phyloP scores from a whole-genome alignment of 2,113 vertebrate genomes.

The Grus americana region DNA sequence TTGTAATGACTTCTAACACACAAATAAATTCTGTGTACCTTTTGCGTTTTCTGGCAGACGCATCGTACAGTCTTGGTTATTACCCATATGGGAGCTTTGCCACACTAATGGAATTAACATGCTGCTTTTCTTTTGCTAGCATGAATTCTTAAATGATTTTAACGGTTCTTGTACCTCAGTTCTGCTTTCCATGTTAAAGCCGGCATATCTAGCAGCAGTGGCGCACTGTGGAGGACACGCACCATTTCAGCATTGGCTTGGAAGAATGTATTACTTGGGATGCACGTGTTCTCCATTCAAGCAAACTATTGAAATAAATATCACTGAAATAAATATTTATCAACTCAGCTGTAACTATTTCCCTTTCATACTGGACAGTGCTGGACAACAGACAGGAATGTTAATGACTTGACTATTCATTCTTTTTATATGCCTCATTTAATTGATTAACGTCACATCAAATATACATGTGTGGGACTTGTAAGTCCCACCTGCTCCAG shows the following conservation, averaged over 20 bases:
- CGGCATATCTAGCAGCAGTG: not conserved
- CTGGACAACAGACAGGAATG: slow-evolving; percentile 5
- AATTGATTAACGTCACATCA: not conserved
- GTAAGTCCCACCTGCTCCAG: not conserved
- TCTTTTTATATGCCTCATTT: slow-evolving; percentile 4
- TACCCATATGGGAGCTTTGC: not conserved
- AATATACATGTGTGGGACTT: not conserved
- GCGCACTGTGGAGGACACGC: not conserved
- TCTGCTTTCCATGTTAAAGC: not conserved
- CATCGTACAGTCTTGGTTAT: not conserved
- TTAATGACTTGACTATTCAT: not conserved
- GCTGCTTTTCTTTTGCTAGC: not conserved
- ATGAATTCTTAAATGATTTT: not conserved
- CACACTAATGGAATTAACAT: not conserved
- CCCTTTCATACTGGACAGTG: not conserved
- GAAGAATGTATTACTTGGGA: not conserved
- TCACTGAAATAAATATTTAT: slow-evolving; percentile 21
- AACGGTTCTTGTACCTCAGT: not conserved
- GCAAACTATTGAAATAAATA: not conserved
- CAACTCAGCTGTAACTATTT: not conserved
- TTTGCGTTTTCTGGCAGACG: not conserved
- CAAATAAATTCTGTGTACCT: not conserved
- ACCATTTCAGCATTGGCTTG: not conserved
- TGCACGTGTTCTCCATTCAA: not conserved
- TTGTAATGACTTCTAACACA: not conserved